Evolutionary conservation across 2,113 vertebrate genomes (phyloP).

Genomic region (Echinops telfairi): DNA sequence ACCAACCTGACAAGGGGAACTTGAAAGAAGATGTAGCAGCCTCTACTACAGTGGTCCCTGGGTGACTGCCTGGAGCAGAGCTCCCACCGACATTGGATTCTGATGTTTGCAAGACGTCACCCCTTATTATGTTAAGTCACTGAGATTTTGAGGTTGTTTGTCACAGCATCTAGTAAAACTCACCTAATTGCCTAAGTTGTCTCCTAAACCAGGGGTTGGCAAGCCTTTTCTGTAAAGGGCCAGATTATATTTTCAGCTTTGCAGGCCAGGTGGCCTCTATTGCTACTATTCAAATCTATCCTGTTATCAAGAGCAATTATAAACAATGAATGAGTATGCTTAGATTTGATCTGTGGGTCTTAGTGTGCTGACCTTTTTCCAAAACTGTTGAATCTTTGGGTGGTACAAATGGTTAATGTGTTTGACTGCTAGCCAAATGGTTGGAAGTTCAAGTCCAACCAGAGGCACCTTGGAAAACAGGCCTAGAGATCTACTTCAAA

Average conservation of each 20-base stretch:
- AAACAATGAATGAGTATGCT: background rate
- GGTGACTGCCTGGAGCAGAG: conserved; percentile 6
- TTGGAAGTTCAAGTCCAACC: background rate
- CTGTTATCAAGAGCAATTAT: background rate
- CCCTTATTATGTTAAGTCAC: background rate
- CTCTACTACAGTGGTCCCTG: background rate
- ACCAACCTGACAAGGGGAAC: background rate
- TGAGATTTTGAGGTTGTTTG: background rate
- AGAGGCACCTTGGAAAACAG: background rate
- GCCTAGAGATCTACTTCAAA: background rate
- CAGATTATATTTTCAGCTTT: background rate
- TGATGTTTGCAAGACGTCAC: background rate
- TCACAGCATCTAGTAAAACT: background rate
- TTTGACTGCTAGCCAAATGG: background rate
- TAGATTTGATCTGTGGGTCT: background rate
- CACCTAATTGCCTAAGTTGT: background rate
- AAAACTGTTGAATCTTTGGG: background rate
- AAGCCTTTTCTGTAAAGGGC: background rate
- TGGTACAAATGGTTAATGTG: no score
- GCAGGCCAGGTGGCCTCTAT: background rate
- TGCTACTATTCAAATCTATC: background rate
- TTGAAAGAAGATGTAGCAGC: background rate
- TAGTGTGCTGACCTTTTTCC: background rate
- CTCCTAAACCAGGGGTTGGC: background rate
- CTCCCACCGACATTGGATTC: background rate